A percentile compares a stretch with the other conserved stretches of the same genome.
These are phyloP conservation scores for Tinea semifulvella DNA, from an alignment of 2,888 invertebrate genomes.

Conservation along the genomic window DNA sequence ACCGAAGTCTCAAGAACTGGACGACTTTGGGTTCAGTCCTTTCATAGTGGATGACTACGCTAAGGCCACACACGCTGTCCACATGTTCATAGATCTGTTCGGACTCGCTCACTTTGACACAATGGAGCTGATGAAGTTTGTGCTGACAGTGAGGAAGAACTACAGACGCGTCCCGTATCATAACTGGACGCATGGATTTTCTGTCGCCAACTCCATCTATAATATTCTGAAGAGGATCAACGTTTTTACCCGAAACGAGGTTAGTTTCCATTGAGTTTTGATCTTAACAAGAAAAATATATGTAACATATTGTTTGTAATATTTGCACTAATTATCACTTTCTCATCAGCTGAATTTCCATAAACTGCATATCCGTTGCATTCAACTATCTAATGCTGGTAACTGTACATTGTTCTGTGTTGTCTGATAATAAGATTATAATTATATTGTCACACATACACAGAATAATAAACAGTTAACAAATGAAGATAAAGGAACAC, in stretches of 20 bases:
- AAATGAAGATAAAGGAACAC: too few relatives aligned
- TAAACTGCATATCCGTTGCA: too few relatives aligned
- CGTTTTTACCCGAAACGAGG: conserved; percentile 69
- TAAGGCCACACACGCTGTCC: conserved; percentile 76
- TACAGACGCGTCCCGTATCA: conserved; percentile 86
- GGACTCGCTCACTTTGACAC: conserved; percentile 72
- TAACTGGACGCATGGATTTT: conserved; percentile 89
- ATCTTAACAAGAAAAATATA: too few relatives aligned
- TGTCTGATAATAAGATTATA: too few relatives aligned
- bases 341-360: too few relatives aligned
- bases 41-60: conserved; percentile 73
- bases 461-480: too few relatives aligned
- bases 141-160: conserved; percentile 84
- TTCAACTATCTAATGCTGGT: too few relatives aligned
- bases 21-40: conserved; percentile 76
- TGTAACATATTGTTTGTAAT: too few relatives aligned
- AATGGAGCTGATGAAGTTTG: conserved; percentile 74
- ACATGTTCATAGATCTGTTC: conserved; percentile 81
- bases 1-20: conserved; percentile 26
- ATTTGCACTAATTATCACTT: too few relatives aligned
- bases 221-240: conserved; percentile 71
- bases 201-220: conserved; percentile 86
- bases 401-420: too few relatives aligned
- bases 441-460: too few relatives aligned
- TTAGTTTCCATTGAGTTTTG: conserved; percentile 29